Base-by-base conservation (phyloP, 1,140 invertebrate genomes). In the Paramacrobiotus metropolitanus region DNA sequence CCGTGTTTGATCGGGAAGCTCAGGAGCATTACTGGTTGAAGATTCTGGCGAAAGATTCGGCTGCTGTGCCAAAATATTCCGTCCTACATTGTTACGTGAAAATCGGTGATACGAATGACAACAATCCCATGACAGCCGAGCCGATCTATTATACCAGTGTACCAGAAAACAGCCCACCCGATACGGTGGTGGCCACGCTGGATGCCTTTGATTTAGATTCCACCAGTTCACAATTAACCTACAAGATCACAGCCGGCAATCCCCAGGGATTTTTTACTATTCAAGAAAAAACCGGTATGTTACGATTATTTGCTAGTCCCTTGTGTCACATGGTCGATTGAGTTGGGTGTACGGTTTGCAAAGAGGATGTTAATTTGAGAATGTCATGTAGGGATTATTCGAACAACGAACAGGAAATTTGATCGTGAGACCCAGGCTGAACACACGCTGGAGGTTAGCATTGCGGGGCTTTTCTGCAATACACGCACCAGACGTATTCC, bases 71-170 rank as follows among this genome's bases (percentile, higher is more conserved):
- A 1, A 74, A 87, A 1, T 83, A 82, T 68, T 79, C 84, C 30
- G 64, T 69, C 30, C 66, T 70, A 44, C 71, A 75, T 62, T 83
- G 95, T n/a, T 92, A 84, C 72, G 80, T 95, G 31, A 79, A 83
- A 68, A 82, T 96, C 59, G 72, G 82, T 45, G 87, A 96, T 72
- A 84, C 85, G 68, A 96, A 96, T 74, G 91, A 97, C 75, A 89
- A 93, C 74, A 81, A 82, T 24, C 90, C 92, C 21, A 75, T 91
- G 72, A 88, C 89, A 30, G 78, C 80, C 61, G 78, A 82, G 61
- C 85, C 91, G 1, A 82, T 87, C 44, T 95, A 95, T 75, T 82
- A 83, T 70, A 82, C 84, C 1, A 78, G 77, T 20, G 79, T 96
- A 31, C 69, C 77, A 9, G 92, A 96, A 77, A 88, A 91, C 71